phyloP scores from a whole-genome alignment of 1,140 invertebrate species.

The Apis laboriosa region DNA sequence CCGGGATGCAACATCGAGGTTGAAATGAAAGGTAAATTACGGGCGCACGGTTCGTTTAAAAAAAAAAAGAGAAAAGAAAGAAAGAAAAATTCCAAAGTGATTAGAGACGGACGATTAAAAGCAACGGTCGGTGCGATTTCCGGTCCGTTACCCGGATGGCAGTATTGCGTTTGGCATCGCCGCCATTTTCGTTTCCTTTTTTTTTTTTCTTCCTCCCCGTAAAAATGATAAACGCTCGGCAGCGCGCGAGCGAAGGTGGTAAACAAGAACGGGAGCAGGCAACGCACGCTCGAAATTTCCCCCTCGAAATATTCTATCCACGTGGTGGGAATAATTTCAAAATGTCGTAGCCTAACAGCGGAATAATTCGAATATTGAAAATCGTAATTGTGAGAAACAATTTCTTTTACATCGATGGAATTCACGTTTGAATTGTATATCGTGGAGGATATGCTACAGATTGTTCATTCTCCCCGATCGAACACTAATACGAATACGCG shows the following conservation, averaged over 20 bases:
- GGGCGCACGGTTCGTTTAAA: not conserved
- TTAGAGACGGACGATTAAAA: constrained; percentile 20
- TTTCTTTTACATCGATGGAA: too few relatives aligned
- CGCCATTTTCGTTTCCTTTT: not conserved
- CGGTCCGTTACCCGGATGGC: not conserved
- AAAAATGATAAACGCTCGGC: constrained; percentile 62
- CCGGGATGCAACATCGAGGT: too few relatives aligned
- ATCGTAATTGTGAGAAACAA: too few relatives aligned
- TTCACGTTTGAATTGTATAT: too few relatives aligned
- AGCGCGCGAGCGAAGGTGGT: constrained; percentile 44
- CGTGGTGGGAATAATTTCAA: too few relatives aligned
- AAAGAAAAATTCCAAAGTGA: constrained; percentile 1
- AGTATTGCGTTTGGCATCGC: not conserved
- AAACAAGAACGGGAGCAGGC: constrained; percentile 64
- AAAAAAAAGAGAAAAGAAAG: too few relatives aligned
- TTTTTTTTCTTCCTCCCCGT: constrained; percentile 31
- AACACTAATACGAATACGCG: too few relatives aligned
- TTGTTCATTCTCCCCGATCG: too few relatives aligned
- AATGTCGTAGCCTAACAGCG: too few relatives aligned
- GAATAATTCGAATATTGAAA: too few relatives aligned
- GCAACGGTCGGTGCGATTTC: not conserved
- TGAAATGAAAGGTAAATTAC: not conserved
- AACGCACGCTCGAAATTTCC: constrained; percentile 20
- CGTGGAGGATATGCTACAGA: too few relatives aligned
- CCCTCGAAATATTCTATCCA: too few relatives aligned